Base-by-base conservation (phyloP, 2,797 vertebrate species). In the Menidia menidia region DNA sequence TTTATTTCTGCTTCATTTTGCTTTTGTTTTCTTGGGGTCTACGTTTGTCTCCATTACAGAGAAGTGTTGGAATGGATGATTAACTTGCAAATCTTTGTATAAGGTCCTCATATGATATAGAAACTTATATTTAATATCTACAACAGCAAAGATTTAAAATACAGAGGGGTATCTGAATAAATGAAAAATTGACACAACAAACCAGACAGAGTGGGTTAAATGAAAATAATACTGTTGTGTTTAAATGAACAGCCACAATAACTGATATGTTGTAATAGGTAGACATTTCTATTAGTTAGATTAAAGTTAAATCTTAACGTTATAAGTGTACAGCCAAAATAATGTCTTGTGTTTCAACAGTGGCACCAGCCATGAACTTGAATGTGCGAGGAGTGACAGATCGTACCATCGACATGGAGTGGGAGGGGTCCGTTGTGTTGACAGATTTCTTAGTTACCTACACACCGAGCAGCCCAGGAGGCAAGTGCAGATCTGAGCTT, bases 381-480 rank as follows among this genome's bases (percentile, higher is more conserved):
- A 95, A 87, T 66, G 93, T 97, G 66, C 93, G 87, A 3, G 95
- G 92, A 3, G 92, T 97, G 82, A 95, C 96, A 0, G 97, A 98
- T 71, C 91, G 86, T 73, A 95, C 94, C 74, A 86, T 99, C 16
- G 95, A 97, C 81, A 91, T 99, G 90, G 94, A 93, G 15, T 99
- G 98, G 98, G 95, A 97, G 81, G 95, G 96, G 57, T 91, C 95
- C 0, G 85, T 93, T 53, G 92, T 95, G 78, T 92, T 96, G 85
- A 95, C 96, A 0, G 97, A 99, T 87, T 98, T 96, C 69, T 89
- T 98, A 4, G 75, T 99, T 82, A 98, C 96, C 9, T 99, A 98
- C 87, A 94, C 94, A 71, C 95, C 97, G 0, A 94, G 70, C 35
- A 94, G 89, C 69, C 93, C 92, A 0, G 95, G 94, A 68, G 95